Base-by-base conservation (phyloP, 2,797 vertebrate species). In the Catharus ustulatus region DNA sequence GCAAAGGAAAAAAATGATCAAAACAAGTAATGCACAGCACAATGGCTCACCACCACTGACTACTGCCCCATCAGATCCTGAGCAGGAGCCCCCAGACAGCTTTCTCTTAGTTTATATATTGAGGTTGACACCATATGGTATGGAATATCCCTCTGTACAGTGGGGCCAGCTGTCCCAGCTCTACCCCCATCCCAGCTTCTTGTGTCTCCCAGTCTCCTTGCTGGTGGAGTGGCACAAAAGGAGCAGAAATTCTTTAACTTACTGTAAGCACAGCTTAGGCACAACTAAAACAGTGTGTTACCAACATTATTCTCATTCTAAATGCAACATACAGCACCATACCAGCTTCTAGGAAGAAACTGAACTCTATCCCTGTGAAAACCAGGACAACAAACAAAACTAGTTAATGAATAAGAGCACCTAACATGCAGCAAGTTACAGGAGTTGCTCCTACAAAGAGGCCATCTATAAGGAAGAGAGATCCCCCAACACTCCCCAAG, bases 401-500 rank as follows among this genome's bases (percentile, higher is more conserved):
- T 9, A 13, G 34, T 19, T 63, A 63, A 79, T 6, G 26, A 82
- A 7, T n/a, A 71, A n/a, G 13, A 78, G 36, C 76, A 73, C 8
- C 12, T 0, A 1, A 59, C 11, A 55, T 0, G 27, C 17, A 54
- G 30, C 24, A 64, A 21, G 27, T 67, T 20, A 61, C 20, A 73
- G 32, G 36, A 67, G 32, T 6, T 52, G 12, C 36, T 72, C 58
- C n/a, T 68, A 29, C 13, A 40, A 29, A 1, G 15, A 87, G 29
- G 24, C 29, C 40, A 38, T 1, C n/a, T 27, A 23, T 3, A 26
- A 38, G 58, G 16, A 40, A 59, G 34, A 46, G 58, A 83, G 17
- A 54, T 11, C 13, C 36, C 67, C 34, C 9, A 0, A 1, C 9
- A 6, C 24, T 62, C 40, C 45, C 20, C 49, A 54, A 21, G 6